phyloP scores from a whole-genome alignment of 2,797 vertebrate genomes.

The Halcyon chelicuti region DNA sequence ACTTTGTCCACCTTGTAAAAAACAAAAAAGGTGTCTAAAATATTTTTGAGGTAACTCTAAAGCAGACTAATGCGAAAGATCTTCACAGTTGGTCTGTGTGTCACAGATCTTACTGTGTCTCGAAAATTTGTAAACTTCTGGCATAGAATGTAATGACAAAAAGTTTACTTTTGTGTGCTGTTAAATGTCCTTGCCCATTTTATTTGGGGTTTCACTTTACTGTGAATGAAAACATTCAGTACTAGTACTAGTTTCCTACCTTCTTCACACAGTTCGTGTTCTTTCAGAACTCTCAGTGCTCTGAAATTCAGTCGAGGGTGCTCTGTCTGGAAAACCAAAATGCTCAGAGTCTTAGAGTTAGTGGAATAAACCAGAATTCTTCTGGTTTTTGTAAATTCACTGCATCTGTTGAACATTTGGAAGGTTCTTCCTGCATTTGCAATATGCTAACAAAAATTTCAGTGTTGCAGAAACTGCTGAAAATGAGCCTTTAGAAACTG shows the following conservation, averaged over 20 bases:
- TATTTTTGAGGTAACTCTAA: neutral
- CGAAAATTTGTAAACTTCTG: neutral
- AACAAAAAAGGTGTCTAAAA: neutral
- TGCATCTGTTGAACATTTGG: neutral
- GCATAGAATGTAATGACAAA: neutral
- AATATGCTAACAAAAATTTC: neutral
- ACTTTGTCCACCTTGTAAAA: neutral
- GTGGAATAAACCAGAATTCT: neutral
- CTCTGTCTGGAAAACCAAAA: neutral
- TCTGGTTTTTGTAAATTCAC: neutral
- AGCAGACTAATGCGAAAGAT: neutral
- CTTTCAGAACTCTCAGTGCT: neutral
- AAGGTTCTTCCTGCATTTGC: neutral
- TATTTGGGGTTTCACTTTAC: neutral
- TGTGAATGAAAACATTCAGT: neutral
- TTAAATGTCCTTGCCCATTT: neutral
- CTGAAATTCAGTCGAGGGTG: neutral
- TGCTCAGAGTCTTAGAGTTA: neutral
- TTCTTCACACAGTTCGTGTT: neutral
- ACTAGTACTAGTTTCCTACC: neutral
- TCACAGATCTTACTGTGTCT: neutral
- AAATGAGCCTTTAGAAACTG: neutral
- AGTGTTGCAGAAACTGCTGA: neutral
- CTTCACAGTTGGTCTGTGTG: neutral
- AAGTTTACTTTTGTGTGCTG: neutral